A percentile compares a stretch with the other conserved stretches of the same genome.
phyloP scores from a whole-genome alignment of 2,888 invertebrate genomes.

The Sinohyriopsis cumingii region DNA sequence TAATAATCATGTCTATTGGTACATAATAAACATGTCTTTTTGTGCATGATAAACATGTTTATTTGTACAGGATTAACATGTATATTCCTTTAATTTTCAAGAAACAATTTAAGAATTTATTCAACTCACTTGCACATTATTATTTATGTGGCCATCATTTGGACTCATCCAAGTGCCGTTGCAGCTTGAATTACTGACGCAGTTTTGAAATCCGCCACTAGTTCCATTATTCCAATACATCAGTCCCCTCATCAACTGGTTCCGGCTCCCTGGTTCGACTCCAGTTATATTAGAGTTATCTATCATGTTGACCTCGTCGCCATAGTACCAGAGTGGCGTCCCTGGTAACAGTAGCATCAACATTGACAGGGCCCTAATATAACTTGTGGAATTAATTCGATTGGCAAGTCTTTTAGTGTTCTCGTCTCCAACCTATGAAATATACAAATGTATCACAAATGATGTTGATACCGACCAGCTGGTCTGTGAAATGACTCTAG shows the following conservation, averaged over 20 bases:
- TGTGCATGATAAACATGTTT: no score
- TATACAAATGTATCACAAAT: constrained; percentile 2
- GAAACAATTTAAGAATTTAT: background rate
- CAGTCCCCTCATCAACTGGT: constrained; percentile 51
- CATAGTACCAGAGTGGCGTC: constrained; percentile 88
- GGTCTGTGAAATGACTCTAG: background rate
- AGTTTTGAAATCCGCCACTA: constrained; percentile 52
- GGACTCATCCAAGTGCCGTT: constrained; percentile 45
- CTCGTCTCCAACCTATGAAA: constrained; percentile 52
- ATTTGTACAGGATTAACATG: background rate
- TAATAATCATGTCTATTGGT: no score
- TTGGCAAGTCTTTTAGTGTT: constrained; percentile 39
- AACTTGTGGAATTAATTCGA: constrained; percentile 36
- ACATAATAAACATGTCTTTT: no score
- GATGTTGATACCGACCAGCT: background rate
- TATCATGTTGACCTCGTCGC: constrained; percentile 88
- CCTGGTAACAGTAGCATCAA: constrained; percentile 87
- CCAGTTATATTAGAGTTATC: constrained; percentile 6
- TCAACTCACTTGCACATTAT: constrained; percentile 53
- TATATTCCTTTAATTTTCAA: background rate
- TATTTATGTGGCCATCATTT: constrained; percentile 25
- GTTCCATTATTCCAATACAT: constrained; percentile 65
- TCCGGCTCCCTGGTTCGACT: constrained; percentile 15
- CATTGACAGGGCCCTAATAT: constrained; percentile 81
- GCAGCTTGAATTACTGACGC: constrained; percentile 21